A percentile compares a stretch with the other conserved stretches of the same genome.
These are phyloP conservation scores for Sporophila hypoxantha DNA, from an alignment of 2,113 vertebrate genomes.

Conservation along the genomic window DNA sequence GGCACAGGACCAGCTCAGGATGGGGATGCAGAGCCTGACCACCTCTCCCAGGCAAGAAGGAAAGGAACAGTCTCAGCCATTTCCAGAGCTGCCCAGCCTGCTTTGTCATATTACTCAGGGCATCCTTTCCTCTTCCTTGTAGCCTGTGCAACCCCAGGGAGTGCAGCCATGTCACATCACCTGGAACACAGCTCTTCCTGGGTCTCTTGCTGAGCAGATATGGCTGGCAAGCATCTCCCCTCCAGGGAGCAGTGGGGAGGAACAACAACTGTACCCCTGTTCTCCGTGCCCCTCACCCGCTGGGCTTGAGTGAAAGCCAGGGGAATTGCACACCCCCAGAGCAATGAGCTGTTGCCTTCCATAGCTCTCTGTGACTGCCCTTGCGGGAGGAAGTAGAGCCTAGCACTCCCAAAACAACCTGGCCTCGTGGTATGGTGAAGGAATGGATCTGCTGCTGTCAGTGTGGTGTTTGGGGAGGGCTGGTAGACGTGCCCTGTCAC, in stretches of 20 bases:
- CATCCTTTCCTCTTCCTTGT: neutral
- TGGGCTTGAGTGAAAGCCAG: neutral
- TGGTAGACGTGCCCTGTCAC: neutral
- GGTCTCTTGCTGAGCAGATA: neutral
- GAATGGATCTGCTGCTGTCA: neutral
- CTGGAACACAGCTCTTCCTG: neutral
- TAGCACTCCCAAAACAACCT: neutral
- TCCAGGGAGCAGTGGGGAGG: neutral
- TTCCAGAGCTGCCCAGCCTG: neutral
- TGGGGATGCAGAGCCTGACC: neutral
- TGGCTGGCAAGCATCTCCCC: neutral
- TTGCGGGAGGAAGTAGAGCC: neutral
- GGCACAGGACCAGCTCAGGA: neutral
- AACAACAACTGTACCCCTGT: neutral
- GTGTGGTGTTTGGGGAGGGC: neutral
- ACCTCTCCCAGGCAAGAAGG: neutral
- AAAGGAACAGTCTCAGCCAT: neutral
- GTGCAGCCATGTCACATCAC: neutral
- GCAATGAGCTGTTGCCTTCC: neutral
- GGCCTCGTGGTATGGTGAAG: rapidly evolving
- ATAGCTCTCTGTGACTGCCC: neutral
- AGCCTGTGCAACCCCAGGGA: neutral
- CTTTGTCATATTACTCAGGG: neutral
- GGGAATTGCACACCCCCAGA: neutral
- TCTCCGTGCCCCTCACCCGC: neutral